phyloP scores from a whole-genome alignment of 2,888 invertebrate species.

The Xestia c-nigrum region DNA sequence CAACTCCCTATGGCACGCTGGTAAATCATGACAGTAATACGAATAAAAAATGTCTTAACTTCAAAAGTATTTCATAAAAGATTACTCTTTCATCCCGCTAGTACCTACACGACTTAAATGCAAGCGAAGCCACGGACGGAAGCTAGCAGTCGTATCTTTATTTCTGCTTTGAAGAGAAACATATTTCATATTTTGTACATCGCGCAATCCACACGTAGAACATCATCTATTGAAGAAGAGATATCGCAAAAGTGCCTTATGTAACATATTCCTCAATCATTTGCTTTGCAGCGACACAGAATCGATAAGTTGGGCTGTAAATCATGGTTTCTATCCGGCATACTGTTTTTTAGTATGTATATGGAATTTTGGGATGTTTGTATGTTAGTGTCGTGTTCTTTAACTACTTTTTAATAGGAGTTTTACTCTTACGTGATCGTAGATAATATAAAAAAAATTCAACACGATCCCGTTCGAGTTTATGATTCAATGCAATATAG shows the following conservation, averaged over 20 bases:
- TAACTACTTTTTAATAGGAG: background rate
- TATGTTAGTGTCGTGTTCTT: background rate
- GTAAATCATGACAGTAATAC: background rate
- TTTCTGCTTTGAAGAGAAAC: constrained; percentile 32
- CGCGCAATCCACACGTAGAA: constrained; percentile 49
- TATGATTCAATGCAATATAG: too few relatives aligned
- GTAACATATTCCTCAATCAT: constrained; percentile 56
- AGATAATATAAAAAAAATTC: background rate
- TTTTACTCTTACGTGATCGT: too few relatives aligned
- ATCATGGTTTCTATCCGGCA: constrained; percentile 51
- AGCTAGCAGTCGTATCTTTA: background rate
- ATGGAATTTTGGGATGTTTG: constrained; percentile 1
- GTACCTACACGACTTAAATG: background rate
- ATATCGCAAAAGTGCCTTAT: constrained; percentile 45
- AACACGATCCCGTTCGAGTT: background rate
- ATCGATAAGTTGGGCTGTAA: constrained; percentile 57
- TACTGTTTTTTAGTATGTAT: constrained; percentile 25
- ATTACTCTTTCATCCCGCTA: background rate
- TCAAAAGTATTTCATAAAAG: background rate
- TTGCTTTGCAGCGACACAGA: constrained; percentile 45
- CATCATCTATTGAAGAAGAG: constrained; percentile 50
- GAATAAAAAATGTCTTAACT: background rate
- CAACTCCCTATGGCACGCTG: background rate
- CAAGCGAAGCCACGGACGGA: background rate
- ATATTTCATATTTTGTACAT: constrained; percentile 52